Evolutionary conservation across 1,140 invertebrate genomes (phyloP), one percentile per base, ranked within the genome.

Genomic region (Euura saliciscinereae): DNA sequence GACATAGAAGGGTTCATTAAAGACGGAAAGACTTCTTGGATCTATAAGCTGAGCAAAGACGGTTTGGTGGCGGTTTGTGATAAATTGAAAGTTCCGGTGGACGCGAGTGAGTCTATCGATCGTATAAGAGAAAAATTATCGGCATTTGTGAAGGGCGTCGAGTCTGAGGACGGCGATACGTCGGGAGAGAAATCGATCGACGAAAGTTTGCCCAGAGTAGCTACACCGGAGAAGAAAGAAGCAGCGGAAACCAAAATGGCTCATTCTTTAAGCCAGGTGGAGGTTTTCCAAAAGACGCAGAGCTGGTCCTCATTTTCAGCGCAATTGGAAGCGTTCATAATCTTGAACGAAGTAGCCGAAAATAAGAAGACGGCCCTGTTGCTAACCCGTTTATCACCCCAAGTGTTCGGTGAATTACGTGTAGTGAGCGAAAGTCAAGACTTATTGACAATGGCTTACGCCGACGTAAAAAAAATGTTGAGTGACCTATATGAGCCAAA

Each of bases 1-100:
- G 69, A 6, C 5, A 69, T 73, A 42, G 66, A 65, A 7, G 5
- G 28, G n/a, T 13, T 69, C n/a, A 68, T 73, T 46, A 45, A 73
- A 6, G 69, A 64, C 69, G 59, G 72, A 59, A 68, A 69, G 69
- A 73, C 72, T 28, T 6, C 46, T 44, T 73, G 72, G 72, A 45
- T 73, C 4, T 69, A 73, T 6, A 44, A 67, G 10, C 44, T 69
- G 28, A 13, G 64, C 4, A 73, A 73, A 43, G 11, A 46, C 13
- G 46, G 65, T 43, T 69, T 73, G 45, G 42, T 69, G 45, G 2
- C 46, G 45, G 66, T 73, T 44, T 73, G 72, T 46, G 72, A 73
- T 44, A 44, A 71, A 44, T 71, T 43, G 45, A 44, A 64, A 66
- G 64, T 65, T 3, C 6, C 59, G 65, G 5, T 71, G 7, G 11